These are phyloP conservation scores for Syngnathus floridae DNA, from an alignment of 2,113 vertebrate species.

Conservation along the genomic window DNA sequence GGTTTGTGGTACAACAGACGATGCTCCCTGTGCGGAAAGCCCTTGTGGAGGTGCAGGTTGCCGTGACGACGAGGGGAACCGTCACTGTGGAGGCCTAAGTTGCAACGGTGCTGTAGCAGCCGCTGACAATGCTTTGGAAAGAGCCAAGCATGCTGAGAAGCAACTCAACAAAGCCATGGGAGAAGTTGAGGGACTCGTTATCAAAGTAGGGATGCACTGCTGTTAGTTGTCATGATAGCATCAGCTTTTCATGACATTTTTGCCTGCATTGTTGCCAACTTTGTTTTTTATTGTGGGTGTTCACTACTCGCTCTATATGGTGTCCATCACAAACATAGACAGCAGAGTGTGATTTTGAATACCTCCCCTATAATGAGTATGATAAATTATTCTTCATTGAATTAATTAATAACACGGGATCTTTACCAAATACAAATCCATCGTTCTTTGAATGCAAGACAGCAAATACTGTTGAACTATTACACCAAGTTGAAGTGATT, in stretches of 20 bases:
- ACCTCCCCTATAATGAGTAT: too few species aligned
- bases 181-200: conserved; percentile 79
- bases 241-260: too few species aligned
- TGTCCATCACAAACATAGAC: too few species aligned
- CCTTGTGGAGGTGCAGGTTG: conserved; percentile 90
- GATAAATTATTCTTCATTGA: too few species aligned
- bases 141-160: conserved; percentile 79
- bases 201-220: conserved; percentile 60
- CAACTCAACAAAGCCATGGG: conserved; percentile 80
- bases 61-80: conserved; percentile 82
- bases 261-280: too few species aligned
- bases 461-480: neutral
- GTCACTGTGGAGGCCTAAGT: conserved; percentile 86
- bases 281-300: too few species aligned
- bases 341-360: too few species aligned
- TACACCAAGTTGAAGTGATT: neutral
- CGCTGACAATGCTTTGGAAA: conserved; percentile 80
- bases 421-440: neutral
- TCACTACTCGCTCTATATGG: too few species aligned
- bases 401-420: neutral
- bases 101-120: conserved; percentile 80
- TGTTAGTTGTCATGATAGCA: neutral
- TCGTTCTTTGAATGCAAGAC: neutral
- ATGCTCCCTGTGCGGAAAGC: conserved; percentile 80
- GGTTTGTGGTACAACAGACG: conserved; percentile 81